phyloP scores from a whole-genome alignment of 2,888 invertebrate species.

The Brachycybe producta region DNA sequence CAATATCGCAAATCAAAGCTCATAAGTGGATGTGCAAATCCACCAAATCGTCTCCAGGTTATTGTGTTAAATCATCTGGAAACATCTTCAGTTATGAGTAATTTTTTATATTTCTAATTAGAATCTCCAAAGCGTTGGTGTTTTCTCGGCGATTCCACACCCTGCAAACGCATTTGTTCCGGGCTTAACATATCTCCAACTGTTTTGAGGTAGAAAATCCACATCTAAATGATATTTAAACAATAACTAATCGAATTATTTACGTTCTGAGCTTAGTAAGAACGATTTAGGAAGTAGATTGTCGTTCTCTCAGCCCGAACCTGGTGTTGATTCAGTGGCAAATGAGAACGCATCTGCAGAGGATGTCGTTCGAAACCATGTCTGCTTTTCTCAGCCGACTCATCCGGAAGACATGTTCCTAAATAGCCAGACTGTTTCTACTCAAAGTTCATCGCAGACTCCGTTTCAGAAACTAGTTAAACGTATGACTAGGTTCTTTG shows the following conservation, averaged over 20 bases:
- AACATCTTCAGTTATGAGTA: not conserved
- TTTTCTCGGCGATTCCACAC: constrained; percentile 8
- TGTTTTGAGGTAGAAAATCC: not conserved
- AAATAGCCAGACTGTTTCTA: constrained; percentile 51
- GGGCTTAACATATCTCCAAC: constrained; percentile 26
- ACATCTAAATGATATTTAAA: no score
- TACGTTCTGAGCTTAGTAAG: no score
- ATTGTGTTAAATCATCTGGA: not conserved
- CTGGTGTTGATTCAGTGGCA: not conserved
- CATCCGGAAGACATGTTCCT: constrained; percentile 67
- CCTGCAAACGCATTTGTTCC: constrained; percentile 28
- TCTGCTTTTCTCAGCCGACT: constrained; percentile 78
- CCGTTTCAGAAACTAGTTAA: constrained; percentile 66
- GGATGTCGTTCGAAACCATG: constrained; percentile 31
- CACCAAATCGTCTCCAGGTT: constrained; percentile 24
- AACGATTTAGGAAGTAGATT: no score
- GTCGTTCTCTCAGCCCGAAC: constrained; percentile 26
- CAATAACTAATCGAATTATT: no score
- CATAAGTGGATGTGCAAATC: constrained; percentile 55
- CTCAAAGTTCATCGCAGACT: constrained; percentile 40
- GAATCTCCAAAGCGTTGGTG: constrained; percentile 1
- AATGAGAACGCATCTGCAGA: not conserved
- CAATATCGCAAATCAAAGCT: constrained; percentile 51
- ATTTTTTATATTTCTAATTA: not conserved
- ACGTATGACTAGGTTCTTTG: constrained; percentile 87